Evolutionary conservation across 53 echinoderm and acorn worm species (phyloP), one percentile per base, ranked within the genome.

Genomic region (Astropecten irregularis): DNA sequence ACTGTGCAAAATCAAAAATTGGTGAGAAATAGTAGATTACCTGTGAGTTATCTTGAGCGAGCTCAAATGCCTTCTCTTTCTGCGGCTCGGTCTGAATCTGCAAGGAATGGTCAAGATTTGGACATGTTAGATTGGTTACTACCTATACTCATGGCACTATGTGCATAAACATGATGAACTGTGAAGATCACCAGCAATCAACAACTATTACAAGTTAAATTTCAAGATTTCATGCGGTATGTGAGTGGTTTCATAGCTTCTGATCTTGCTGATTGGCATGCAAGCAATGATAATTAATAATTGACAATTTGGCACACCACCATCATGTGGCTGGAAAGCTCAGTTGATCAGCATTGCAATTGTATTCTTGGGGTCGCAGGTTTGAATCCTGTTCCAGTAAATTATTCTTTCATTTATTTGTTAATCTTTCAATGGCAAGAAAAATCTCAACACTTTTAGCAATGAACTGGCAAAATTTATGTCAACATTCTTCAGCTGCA

Each of bases 31-130:
- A n/a, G n/a, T n/a, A n/a, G n/a, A 48, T 31, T 58, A 90, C 86
- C 72, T 90, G 70, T 40, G 76, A 73, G 30, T 83, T 66, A 48
- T 83, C 87, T 48, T 63, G 20, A 27, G 49, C 57, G 29, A 88
- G 69, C 22, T 67, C 55, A 68, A 87, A 76, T 54, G 51, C 58
- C 38, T 82, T 84, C 32, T 36, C 64, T 29, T 54, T 65, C 32
- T 69, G 68, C 26, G 84, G 81, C 31, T 88, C 88, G 49, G 92
- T 92, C 71, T 92, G 92, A 15, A 92, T 46, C 84, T 88, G 33
- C 19, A 4, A 76, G 54, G 29, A 51, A 66, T n/a, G n/a, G n/a
- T n/a, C 7, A 68, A 49, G 27, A 22, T 18, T 42, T 9, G n/a
- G 21, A 2, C 26, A 30, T 48, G 42, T 27, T 49, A 29, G 18